Conservation (phyloP, 1,140 invertebrate species). For the Cyphomyrmex costatus region DNA sequence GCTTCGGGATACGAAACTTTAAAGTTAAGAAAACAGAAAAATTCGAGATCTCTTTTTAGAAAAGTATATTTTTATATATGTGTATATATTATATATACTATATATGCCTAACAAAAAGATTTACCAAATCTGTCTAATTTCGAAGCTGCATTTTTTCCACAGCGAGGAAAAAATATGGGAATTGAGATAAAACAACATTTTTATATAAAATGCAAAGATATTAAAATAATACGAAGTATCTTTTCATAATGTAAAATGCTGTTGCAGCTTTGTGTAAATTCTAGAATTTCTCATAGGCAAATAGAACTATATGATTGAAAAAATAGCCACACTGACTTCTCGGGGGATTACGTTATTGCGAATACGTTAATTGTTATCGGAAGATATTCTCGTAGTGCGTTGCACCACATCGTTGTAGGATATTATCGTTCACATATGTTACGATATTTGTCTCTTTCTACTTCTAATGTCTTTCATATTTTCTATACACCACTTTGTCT, state of each 20-base stretch:
- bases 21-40: slow-evolving; percentile 59
- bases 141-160: background rate
- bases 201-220: slow-evolving; percentile 50
- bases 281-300: slow-evolving; percentile 37
- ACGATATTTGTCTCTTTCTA: background rate
- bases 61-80: too few relatives aligned
- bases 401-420: too few relatives aligned
- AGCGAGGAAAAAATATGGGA: slow-evolving; percentile 10
- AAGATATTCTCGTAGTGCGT: slow-evolving; percentile 16
- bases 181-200: slow-evolving; percentile 34
- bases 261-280: slow-evolving; percentile 38
- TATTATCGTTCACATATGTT: slow-evolving; percentile 11
- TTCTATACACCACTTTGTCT: background rate
- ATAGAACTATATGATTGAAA: slow-evolving; percentile 23
- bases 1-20: slow-evolving; percentile 59
- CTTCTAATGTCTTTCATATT: slow-evolving; percentile 8
- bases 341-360: slow-evolving; percentile 21
- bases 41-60: slow-evolving; percentile 39
- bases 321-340: slow-evolving; percentile 4
- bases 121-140: slow-evolving; percentile 36
- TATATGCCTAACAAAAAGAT: background rate
- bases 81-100: too few relatives aligned
- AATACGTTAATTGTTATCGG: slow-evolving; percentile 33
- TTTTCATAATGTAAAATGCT: slow-evolving; percentile 44
- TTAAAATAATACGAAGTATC: slow-evolving; percentile 52